phyloP scores from a whole-genome alignment of 2,888 invertebrate species.

The Phoenoteleia sp. region DNA sequence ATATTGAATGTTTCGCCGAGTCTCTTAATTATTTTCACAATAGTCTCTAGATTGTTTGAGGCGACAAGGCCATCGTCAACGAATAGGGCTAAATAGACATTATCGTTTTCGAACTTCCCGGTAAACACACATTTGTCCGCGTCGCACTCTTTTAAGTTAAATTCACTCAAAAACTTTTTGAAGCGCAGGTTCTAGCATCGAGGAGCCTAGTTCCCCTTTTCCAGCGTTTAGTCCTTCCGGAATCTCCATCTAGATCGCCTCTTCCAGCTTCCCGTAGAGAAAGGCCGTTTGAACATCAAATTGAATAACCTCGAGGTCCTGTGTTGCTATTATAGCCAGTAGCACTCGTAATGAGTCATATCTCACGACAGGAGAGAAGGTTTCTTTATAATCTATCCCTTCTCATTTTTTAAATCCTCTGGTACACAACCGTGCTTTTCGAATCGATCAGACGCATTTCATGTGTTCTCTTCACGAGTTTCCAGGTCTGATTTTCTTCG shows the following conservation, averaged over 20 bases:
- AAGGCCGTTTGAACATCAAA: conserved; percentile 71
- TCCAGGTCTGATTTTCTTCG: conserved; percentile 40
- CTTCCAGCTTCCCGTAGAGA: conserved; percentile 65
- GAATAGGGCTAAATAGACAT: conserved; percentile 41
- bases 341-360: conserved; percentile 61
- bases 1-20: conserved; percentile 58
- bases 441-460: conserved; percentile 25
- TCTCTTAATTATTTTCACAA: conserved; percentile 33
- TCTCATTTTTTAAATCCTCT: conserved; percentile 34
- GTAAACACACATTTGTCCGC: conserved; percentile 46
- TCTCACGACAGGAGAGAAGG: conserved; percentile 67
- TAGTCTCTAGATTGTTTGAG: conserved; percentile 13
- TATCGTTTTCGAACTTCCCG: conserved; percentile 27
- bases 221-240: conserved; percentile 34
- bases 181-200: conserved; percentile 47
- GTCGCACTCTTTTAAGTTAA: conserved; percentile 35
- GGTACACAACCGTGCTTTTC: conserved; percentile 32
- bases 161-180: conserved; percentile 21
- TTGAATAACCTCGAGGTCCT: conserved; percentile 62
- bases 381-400: conserved; percentile 54
- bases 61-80: conserved; percentile 49
- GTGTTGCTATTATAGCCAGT: conserved; percentile 50
- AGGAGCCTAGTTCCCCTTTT: conserved; percentile 55
- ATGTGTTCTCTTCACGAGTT: conserved; percentile 15
- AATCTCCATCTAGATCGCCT: conserved; percentile 63